These are phyloP conservation scores for Gadus macrocephalus DNA, from an alignment of 2,113 vertebrate species.

Conservation along the genomic window DNA sequence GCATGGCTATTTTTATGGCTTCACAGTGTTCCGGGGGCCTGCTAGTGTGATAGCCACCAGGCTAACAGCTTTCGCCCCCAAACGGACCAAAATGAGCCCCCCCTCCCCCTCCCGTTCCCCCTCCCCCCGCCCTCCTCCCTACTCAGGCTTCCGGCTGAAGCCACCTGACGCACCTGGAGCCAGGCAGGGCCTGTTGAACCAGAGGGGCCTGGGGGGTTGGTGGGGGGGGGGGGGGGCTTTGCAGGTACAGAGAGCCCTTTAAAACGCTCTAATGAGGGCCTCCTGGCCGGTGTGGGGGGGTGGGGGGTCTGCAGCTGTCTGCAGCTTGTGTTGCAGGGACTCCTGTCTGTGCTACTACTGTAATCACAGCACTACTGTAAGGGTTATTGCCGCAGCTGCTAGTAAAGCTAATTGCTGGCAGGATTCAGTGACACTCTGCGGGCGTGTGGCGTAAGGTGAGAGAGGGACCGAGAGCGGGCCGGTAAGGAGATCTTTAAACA, in stretches of 20 bases:
- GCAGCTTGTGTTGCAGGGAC: constrained; percentile 45
- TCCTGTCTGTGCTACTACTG: constrained; percentile 43
- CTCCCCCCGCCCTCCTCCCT: neutral
- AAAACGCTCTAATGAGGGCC: constrained; percentile 71
- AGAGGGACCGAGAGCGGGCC: constrained; percentile 16
- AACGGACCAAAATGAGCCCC: constrained; percentile 68
- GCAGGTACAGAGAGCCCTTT: constrained; percentile 67
- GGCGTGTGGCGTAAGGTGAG: constrained; percentile 25
- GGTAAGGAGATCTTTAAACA: constrained; percentile 20
- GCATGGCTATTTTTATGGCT: constrained; percentile 47
- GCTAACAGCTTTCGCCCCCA: constrained; percentile 60
- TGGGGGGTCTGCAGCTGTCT: constrained; percentile 42
- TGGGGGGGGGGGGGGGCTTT: constrained; percentile 14
- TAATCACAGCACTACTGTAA: constrained; percentile 51
- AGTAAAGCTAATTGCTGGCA: constrained; percentile 61
- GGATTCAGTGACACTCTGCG: constrained; percentile 51
- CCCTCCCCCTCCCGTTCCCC: no score
- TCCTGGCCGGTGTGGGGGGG: constrained; percentile 57
- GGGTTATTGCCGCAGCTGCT: constrained; percentile 60
- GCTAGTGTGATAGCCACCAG: constrained; percentile 50
- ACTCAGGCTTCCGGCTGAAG: constrained; percentile 37
- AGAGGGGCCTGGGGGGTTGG: constrained; percentile 40
- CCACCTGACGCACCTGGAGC: constrained; percentile 72
- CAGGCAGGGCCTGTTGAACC: constrained; percentile 37
- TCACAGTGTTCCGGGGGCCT: constrained; percentile 39